phyloP scores from a whole-genome alignment of 2,888 invertebrate species.

The Plagodis pulveraria region DNA sequence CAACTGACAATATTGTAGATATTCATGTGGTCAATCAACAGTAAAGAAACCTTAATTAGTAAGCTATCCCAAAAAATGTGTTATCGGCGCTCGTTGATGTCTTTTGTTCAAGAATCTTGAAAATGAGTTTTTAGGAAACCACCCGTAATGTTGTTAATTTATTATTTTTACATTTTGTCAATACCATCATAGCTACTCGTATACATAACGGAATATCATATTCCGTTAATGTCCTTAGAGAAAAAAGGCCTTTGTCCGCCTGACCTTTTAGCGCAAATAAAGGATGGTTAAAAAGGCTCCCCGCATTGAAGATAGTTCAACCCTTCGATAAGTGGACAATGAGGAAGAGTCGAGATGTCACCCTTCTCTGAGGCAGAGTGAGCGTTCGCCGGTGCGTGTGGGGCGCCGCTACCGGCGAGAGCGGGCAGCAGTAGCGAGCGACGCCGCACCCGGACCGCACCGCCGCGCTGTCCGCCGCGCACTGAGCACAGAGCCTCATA shows the following conservation, averaged over 20 bases:
- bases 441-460: conserved; percentile 79
- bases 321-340: conserved; percentile 67
- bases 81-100: conserved; percentile 22
- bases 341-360: conserved; percentile 75
- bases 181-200: conserved; percentile 1
- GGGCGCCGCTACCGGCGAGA: conserved; percentile 54
- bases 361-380: conserved; percentile 74
- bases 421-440: conserved; percentile 72
- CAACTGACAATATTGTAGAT: too few species aligned
- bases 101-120: conserved; percentile 19
- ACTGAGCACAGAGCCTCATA: conserved; percentile 38
- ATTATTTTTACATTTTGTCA: not conserved
- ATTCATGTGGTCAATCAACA: too few species aligned
- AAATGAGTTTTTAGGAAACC: not conserved
- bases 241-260: conserved; percentile 29
- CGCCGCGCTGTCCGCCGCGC: conserved; percentile 66
- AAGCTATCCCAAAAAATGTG: not conserved
- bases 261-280: conserved; percentile 45
- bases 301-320: conserved; percentile 58
- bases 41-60: not conserved
- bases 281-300: conserved; percentile 45
- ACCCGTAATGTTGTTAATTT: not conserved
- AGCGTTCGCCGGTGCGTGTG: conserved; percentile 55
- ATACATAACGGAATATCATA: conserved; percentile 9
- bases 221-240: conserved; percentile 12